Base-by-base conservation (phyloP, 2,113 vertebrate species). In the Gambusia affinis region DNA sequence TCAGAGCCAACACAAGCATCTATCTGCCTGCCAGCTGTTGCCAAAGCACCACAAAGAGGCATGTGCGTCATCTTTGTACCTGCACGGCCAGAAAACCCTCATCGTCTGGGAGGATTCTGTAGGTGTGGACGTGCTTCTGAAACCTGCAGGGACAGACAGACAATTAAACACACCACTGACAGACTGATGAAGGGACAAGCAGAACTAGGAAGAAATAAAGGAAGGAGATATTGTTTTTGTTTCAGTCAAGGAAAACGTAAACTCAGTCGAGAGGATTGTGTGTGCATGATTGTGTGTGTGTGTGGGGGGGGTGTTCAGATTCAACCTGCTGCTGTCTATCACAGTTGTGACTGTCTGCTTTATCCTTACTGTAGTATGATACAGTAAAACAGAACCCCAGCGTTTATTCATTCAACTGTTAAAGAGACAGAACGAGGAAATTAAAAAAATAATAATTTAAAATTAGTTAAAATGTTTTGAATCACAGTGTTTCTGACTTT, bases 41-140 rank as follows among this genome's bases (percentile, higher is more conserved):
- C 88, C 72, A 76, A 79, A 79, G 79, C 80, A 77, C 42, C 65
- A 70, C 67, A 70, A 62, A 60, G 68, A 70, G 19, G 60, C 73
- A 22, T 70, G 66, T 67, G 73, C 35, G 64, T 44, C 4, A 71
- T 78, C 62, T 67, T 3, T 73, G 79, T 94, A 99, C 97, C 97
- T 99, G 97, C 17, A 99, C 97, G 0, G 97, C 97, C 87, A 99
- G 91, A 83, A 96, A 97, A 70, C 96, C 97, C 60, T 99, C 97
- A 15, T 97, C 97, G 10, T 99, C 97, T 0, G 97, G 97, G 69
- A 99, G 94, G 85, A 99, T 97, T 65, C 97, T 95, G 89, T 99
- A 98, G 0, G 97, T 99, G 86, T 99, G 97, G 31, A 99, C 97
- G 1, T 99, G 97, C 74, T 98, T 98, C 95, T 99, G 97, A 89